A percentile compares a stretch with the other conserved stretches of the same genome.
These are phyloP conservation scores for Trachemys scripta DNA, from an alignment of 2,113 vertebrate species.

Conservation along the genomic window DNA sequence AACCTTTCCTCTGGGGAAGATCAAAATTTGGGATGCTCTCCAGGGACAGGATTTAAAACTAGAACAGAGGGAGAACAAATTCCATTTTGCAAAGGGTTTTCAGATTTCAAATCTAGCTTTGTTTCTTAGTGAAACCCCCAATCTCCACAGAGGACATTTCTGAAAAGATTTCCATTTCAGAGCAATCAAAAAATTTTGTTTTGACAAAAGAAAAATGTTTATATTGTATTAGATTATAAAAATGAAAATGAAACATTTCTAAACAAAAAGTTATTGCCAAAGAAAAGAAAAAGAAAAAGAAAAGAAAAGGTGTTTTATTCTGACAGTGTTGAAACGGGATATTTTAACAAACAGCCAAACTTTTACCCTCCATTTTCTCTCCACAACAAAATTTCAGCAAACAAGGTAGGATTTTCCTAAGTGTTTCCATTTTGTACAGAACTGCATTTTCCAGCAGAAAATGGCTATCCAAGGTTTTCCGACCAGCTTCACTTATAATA, in stretches of 20 bases:
- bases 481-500: neutral
- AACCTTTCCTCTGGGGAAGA: neutral
- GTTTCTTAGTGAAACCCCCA: neutral
- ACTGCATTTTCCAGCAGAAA: neutral
- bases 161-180: neutral
- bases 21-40: neutral
- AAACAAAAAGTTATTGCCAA: neutral
- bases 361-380: neutral
- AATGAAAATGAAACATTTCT: neutral
- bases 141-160: neutral
- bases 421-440: neutral
- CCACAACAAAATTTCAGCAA: neutral
- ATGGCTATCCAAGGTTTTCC: neutral
- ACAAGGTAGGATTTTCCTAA: neutral
- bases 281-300: too few species aligned
- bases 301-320: neutral
- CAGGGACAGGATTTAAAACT: neutral
- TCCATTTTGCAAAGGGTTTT: neutral
- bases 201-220: too few species aligned
- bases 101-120: neutral
- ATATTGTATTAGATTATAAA: neutral
- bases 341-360: neutral
- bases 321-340: neutral
- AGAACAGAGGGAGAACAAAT: neutral
- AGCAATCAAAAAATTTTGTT: neutral